Evolutionary conservation across 2,888 invertebrate species (phyloP).

Genomic region (Gerris lacustris): DNA sequence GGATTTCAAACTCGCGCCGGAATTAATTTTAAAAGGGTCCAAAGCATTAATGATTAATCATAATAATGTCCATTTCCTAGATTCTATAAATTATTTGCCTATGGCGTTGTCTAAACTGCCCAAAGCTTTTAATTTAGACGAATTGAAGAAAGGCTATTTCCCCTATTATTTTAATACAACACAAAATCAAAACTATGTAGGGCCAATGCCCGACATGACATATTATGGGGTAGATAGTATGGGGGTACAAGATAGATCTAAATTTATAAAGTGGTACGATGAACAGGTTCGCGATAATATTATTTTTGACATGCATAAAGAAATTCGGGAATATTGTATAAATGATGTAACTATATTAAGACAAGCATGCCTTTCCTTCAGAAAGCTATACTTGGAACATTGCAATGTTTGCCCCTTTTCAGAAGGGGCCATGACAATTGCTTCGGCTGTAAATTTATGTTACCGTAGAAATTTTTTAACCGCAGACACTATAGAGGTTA

Average conservation of each 20-base stretch:
- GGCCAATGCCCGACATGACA: not conserved
- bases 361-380: no score
- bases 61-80: not conserved
- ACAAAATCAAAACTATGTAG: not conserved
- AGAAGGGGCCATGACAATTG: no score
- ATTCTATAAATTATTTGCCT: not conserved
- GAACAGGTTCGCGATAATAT: not conserved
- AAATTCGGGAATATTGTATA: not conserved
- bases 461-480: no score
- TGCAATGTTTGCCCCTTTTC: no score
- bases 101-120: not conserved
- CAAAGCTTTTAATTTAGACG: not conserved
- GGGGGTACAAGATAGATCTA: not conserved
- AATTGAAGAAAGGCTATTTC: not conserved
- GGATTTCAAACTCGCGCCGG: no score
- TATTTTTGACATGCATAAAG: not conserved
- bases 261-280: not conserved
- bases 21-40: no score
- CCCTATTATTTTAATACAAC: not conserved
- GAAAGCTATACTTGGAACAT: no score
- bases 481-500: no score
- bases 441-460: no score
- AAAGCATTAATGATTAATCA: not conserved
- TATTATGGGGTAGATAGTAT: not conserved
- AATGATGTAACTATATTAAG: not conserved